Evolutionary conservation across 2,888 invertebrate genomes (phyloP), one percentile per base, ranked within the genome.

Genomic region (Scaptomyza cyrtandrae): DNA sequence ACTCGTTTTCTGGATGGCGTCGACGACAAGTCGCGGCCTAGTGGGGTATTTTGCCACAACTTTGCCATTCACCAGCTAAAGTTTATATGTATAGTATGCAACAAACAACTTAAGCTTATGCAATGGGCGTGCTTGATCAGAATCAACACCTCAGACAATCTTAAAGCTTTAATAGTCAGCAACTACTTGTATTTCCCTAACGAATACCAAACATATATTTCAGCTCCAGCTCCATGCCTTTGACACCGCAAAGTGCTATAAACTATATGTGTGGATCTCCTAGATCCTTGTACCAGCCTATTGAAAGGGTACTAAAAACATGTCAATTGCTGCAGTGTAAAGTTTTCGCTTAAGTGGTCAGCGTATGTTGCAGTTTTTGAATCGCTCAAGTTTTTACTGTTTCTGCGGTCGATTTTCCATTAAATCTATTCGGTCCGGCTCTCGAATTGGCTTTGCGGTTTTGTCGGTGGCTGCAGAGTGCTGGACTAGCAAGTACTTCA

Each of bases 331-430:
- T 50, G 52, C 39, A 24, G 55, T 48, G 13, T 41, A 41, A 45
- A n/a, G 14, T 35, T 37, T 57, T 55, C 29, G 43, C 44, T 48
- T 33, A 48, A 56, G 49, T 72, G 77, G 54, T 77, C 53, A 35
- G 44, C 61, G 67, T 48, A 64, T 72, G 68, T 69, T 82, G 76
- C 80, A 75, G 80, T 85, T 85, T 78, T 68, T 72, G 76, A 84
- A 78, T 81, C 84, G 72, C 74, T 78, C 69, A 84, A 84, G 81
- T 76, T 84, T 87, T 78, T 84, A 69, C 85, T 78, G 80, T 75
- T 89, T 62, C 67, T 88, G 89, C 64, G 89, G 89, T 88, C 75
- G 86, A 79, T 80, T 83, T 89, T 86, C 86, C 86, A 86, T 89
- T 89, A 86, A 79, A 86, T 75, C 89, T 86, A 86, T 79, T 83